Conservation (phyloP, 2,797 vertebrate species). For the Denticeps clupeoides region DNA sequence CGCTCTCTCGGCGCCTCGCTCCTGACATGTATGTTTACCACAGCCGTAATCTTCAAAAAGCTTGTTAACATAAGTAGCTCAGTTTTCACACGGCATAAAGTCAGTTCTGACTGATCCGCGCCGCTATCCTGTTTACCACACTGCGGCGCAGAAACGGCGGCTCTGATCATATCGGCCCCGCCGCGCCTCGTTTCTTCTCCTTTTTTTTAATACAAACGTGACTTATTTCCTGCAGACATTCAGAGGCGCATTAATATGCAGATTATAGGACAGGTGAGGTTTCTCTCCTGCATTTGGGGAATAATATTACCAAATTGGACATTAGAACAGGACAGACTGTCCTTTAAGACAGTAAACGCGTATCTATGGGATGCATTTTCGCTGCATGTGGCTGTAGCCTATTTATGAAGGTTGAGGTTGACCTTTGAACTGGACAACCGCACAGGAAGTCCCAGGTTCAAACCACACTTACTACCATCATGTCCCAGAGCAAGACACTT, state of each 20-base stretch:
- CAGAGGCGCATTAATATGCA: not conserved
- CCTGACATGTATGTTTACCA: conserved; percentile 71
- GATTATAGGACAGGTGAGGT: too few relatives aligned
- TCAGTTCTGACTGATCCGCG: conserved; percentile 24
- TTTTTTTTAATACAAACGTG: conserved; percentile 2
- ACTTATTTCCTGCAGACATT: conserved; percentile 14
- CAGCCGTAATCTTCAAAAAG: conserved; percentile 73
- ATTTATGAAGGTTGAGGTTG: too few relatives aligned
- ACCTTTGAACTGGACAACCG: too few relatives aligned
- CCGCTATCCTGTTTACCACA: conserved; percentile 60
- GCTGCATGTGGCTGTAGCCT: too few relatives aligned
- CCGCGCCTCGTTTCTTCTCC: not conserved
- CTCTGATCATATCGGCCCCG: conserved; percentile 58
- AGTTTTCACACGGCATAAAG: conserved; percentile 50
- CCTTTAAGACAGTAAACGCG: too few relatives aligned
- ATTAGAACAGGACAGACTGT: too few relatives aligned
- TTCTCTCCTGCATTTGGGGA: too few relatives aligned
- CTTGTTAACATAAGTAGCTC: conserved; percentile 76
- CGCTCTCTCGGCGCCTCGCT: conserved; percentile 47
- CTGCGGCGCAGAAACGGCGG: conserved; percentile 44
- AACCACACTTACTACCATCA: too few relatives aligned
- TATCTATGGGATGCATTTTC: too few relatives aligned
- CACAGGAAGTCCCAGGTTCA: too few relatives aligned
- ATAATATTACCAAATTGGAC: too few relatives aligned
- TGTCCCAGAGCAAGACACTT: too few relatives aligned